Conservation (phyloP, 2,113 vertebrate genomes). For the Corythornis madagascariensis region DNA sequence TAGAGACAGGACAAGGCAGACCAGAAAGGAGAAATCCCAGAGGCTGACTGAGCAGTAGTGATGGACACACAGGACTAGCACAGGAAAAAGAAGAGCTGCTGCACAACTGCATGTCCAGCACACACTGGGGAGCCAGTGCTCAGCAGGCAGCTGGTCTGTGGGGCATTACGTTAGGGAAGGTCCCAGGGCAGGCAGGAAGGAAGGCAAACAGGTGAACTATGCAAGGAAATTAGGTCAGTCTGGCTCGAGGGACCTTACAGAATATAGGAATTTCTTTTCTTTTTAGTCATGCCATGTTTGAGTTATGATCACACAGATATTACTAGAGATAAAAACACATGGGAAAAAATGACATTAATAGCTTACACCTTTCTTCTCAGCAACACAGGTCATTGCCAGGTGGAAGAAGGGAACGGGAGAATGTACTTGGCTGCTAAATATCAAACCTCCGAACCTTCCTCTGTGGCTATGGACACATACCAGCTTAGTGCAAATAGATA, state of each 20-base stretch:
- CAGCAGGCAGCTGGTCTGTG: not conserved
- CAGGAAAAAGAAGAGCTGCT: not conserved
- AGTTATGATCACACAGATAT: not conserved
- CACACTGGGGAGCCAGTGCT: not conserved
- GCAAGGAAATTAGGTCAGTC: slow-evolving; percentile 56
- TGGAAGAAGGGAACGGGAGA: not conserved
- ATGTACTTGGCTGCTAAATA: not conserved
- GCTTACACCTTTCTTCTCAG: not conserved
- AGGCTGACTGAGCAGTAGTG: not conserved
- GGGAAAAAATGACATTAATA: not conserved
- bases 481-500: not conserved
- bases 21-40: not conserved
- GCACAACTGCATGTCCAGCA: not conserved
- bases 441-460: not conserved
- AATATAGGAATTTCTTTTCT: not conserved
- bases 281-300: not conserved
- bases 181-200: not conserved
- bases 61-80: not conserved
- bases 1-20: not conserved
- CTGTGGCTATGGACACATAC: not conserved
- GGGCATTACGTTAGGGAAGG: not conserved
- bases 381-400: not conserved
- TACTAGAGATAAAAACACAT: not conserved
- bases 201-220: slow-evolving; percentile 37
- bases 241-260: not conserved